Conservation (phyloP, 1,140 invertebrate genomes). For the Drosophila melanica region DNA sequence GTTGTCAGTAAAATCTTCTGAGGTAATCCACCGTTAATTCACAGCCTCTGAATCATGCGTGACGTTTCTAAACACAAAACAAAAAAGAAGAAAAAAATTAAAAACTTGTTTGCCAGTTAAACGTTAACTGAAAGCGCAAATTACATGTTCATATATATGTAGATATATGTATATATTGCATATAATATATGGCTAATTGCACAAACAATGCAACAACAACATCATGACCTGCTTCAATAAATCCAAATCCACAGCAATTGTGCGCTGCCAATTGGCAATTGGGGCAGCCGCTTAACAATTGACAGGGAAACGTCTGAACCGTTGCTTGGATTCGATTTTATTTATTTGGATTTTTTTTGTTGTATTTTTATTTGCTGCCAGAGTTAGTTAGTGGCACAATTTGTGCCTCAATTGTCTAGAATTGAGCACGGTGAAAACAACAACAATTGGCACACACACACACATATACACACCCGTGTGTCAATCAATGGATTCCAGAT, state of each 20-base stretch:
- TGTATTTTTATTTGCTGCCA: constrained; percentile 22
- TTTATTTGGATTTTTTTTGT: background rate
- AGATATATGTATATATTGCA: constrained; percentile 16
- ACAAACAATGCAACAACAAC: constrained; percentile 49
- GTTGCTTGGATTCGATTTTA: constrained; percentile 51
- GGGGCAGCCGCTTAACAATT: constrained; percentile 30
- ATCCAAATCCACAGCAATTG: constrained; percentile 34
- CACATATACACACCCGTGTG: constrained; percentile 14
- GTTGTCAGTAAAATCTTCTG: constrained; percentile 28
- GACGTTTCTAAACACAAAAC: constrained; percentile 29
- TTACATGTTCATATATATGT: constrained; percentile 26
- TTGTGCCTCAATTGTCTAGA: constrained; percentile 41
- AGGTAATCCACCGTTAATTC: constrained; percentile 38
- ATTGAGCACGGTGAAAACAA: constrained; percentile 55
- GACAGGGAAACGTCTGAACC: constrained; percentile 52
- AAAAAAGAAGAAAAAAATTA: constrained; percentile 6
- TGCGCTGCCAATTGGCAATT: constrained; percentile 34
- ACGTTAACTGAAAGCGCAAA: constrained; percentile 47
- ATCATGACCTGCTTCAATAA: constrained; percentile 72
- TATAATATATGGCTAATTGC: constrained; percentile 44
- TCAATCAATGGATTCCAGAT: constrained; percentile 44
- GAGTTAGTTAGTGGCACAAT: constrained; percentile 41
- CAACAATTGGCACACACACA: background rate
- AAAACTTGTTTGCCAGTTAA: constrained; percentile 41
- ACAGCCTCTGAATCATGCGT: constrained; percentile 39